Percentiles rank a stretch among this genome's conserved stretches.
Evolutionary conservation across 2,797 vertebrate species (phyloP).

Genomic region (Adrianichthys oophorus): DNA sequence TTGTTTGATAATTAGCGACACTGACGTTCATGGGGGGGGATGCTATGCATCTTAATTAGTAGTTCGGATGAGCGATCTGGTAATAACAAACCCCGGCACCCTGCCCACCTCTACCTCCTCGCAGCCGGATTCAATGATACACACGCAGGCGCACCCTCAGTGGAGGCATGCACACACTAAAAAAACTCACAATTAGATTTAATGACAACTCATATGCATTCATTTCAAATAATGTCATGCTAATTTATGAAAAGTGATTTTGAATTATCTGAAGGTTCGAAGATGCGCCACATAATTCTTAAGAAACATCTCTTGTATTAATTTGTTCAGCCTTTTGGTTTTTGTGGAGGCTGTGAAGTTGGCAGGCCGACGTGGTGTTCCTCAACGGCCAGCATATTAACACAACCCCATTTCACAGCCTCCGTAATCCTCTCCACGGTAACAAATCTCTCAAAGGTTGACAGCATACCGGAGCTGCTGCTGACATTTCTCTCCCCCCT

Average conservation of each 20-base stretch:
- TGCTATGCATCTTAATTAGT: conserved; percentile 78
- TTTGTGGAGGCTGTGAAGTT: conserved; percentile 36
- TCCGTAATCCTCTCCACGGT: conserved; percentile 64
- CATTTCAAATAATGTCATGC: conserved; percentile 38
- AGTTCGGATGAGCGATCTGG: conserved; percentile 73
- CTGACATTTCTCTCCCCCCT: conserved; percentile 43
- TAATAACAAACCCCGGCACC: conserved; percentile 72
- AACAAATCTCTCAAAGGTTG: conserved; percentile 72
- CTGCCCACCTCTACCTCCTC: conserved; percentile 64
- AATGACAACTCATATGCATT: conserved; percentile 33
- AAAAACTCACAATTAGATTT: conserved; percentile 5
- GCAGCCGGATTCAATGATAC: conserved; percentile 12
- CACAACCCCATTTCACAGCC: conserved; percentile 66
- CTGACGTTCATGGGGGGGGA: conserved; percentile 69
- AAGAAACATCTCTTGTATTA: conserved; percentile 32
- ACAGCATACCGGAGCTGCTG: conserved; percentile 44
- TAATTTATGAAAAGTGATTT: conserved; percentile 36
- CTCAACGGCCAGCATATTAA: conserved; percentile 64
- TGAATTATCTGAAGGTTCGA: conserved; percentile 23
- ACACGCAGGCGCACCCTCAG: conserved; percentile 10
- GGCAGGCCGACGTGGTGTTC: conserved; percentile 49
- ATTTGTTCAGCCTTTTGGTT: conserved; percentile 54
- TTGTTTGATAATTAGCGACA: conserved; percentile 78
- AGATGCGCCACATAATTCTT: conserved; percentile 36
- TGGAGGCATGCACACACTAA: conserved; percentile 22